These are phyloP conservation scores for Rhadinocentrus ornatus DNA, from an alignment of 2,797 vertebrate species.

Conservation along the genomic window DNA sequence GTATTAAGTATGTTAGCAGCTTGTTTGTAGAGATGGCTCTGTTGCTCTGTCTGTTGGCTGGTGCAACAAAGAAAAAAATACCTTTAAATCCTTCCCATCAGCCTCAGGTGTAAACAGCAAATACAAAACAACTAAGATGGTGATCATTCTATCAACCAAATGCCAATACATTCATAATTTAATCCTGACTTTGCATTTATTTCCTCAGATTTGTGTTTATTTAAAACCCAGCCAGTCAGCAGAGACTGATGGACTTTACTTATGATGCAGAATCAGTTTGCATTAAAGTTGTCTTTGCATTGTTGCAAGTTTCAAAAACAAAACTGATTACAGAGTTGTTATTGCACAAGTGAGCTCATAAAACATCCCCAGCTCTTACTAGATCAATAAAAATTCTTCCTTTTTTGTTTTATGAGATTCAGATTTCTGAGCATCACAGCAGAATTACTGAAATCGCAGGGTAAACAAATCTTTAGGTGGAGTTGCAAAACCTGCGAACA, in stretches of 20 bases:
- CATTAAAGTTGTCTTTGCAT: background rate
- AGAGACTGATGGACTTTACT: background rate
- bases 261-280: too few species aligned
- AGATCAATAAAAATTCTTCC: too few species aligned
- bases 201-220: background rate
- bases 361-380: too few species aligned
- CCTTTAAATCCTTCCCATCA: conserved; percentile 13
- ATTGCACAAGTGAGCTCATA: too few species aligned
- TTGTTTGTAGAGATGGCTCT: conserved; percentile 17
- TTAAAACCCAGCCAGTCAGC: background rate
- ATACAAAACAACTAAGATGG: background rate
- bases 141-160: background rate
- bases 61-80: background rate
- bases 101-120: background rate
- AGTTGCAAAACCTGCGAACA: background rate
- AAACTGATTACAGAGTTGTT: background rate
- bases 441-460: too few species aligned
- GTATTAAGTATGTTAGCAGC: conserved; percentile 24
- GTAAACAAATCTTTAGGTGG: too few species aligned
- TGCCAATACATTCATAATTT: background rate
- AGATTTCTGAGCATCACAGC: too few species aligned
- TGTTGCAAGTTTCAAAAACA: too few species aligned
- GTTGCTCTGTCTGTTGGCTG: background rate
- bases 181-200: background rate
- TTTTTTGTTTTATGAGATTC: too few species aligned